Evolutionary conservation across 2,113 vertebrate species (phyloP).

Genomic region (Pao palembangensis): DNA sequence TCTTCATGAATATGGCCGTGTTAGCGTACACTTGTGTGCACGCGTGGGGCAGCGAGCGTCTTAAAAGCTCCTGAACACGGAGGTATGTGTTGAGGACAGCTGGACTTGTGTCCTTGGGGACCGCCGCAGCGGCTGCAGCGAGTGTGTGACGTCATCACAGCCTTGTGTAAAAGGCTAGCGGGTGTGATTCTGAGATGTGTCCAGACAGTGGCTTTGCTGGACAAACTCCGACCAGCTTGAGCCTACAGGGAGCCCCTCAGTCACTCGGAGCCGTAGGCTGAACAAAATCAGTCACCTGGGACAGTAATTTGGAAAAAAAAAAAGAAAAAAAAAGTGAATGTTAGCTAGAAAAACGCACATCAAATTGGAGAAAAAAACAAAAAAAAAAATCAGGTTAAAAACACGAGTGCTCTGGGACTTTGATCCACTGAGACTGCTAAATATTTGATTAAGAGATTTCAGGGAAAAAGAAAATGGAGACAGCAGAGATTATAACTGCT

Average conservation of each 20-base stretch:
- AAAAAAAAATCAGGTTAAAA: neutral
- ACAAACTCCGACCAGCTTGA: no score
- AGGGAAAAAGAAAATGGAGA: constrained; percentile 4
- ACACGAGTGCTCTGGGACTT: constrained; percentile 16
- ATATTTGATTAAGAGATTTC: constrained; percentile 23
- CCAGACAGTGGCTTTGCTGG: neutral
- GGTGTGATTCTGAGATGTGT: no score
- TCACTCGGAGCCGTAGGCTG: neutral
- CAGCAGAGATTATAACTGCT: neutral
- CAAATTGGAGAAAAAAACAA: neutral
- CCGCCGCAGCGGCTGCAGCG: constrained; percentile 32
- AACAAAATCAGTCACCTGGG: neutral
- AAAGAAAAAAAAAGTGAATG: neutral
- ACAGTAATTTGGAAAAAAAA: neutral
- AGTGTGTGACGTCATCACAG: constrained; percentile 36
- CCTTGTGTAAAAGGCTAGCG: constrained; percentile 27
- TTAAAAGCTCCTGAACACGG: constrained; percentile 8
- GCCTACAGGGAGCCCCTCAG: neutral
- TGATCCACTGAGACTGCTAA: constrained; percentile 20
- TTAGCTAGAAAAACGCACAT: neutral
- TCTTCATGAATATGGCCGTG: constrained; percentile 36
- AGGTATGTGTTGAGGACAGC: constrained; percentile 41
- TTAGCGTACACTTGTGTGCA: constrained; percentile 21
- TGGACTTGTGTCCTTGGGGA: constrained; percentile 47
- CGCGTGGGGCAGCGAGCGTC: constrained; percentile 11